A percentile compares a stretch with the other conserved stretches of the same genome.
These are phyloP conservation scores for Atta colombica DNA, from an alignment of 1,140 invertebrate genomes.

Conservation along the genomic window DNA sequence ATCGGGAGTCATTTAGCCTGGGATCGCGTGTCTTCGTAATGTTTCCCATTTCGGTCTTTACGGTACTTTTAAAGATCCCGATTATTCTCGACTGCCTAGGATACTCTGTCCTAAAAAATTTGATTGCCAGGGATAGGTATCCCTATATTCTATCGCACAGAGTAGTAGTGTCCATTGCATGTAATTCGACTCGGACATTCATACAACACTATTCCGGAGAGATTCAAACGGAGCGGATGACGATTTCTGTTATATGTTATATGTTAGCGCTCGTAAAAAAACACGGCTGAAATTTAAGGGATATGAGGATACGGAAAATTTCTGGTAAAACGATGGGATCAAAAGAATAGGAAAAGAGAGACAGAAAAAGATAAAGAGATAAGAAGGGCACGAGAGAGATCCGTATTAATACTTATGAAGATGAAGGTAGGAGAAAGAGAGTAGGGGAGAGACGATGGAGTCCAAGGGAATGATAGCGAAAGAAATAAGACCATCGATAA, in stretches of 20 bases:
- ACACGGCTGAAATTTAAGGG: slow-evolving; percentile 35
- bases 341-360: neutral
- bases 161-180: neutral
- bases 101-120: slow-evolving; percentile 13
- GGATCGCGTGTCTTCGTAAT: slow-evolving; percentile 18
- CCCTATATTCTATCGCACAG: neutral
- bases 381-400: slow-evolving; percentile 19
- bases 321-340: slow-evolving; percentile 4
- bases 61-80: neutral
- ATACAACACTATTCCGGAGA: neutral
- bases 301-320: slow-evolving; percentile 13
- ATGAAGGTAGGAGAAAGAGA: neutral
- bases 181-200: slow-evolving; percentile 14
- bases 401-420: slow-evolving; percentile 48
- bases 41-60: slow-evolving; percentile 4
- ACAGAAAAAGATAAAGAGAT: neutral
- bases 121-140: neutral
- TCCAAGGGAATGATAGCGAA: slow-evolving; percentile 42
- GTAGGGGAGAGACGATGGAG: neutral
- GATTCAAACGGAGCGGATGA: neutral
- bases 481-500: slow-evolving; percentile 59
- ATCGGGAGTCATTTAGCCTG: neutral
- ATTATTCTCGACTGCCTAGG: neutral
- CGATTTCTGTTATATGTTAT: slow-evolving; percentile 9
- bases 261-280: slow-evolving; percentile 7